These are phyloP conservation scores for Rhagonycha lutea DNA, from an alignment of 2,888 invertebrate species.

Conservation along the genomic window DNA sequence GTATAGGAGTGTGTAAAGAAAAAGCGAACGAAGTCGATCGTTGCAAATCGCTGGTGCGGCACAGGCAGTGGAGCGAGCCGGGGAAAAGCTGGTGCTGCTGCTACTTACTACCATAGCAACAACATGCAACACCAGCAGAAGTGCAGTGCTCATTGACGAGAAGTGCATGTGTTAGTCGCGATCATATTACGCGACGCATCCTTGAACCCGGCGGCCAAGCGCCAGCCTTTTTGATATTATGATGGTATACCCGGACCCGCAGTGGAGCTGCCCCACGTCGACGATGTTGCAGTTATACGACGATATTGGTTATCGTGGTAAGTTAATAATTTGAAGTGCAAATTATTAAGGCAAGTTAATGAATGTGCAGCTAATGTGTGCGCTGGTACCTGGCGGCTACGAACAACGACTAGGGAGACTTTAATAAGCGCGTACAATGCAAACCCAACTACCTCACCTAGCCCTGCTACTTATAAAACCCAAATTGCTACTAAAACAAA, in stretches of 20 bases:
- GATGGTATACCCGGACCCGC: conserved; percentile 69
- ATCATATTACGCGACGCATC: conserved; percentile 50
- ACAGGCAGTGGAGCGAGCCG: conserved; percentile 36
- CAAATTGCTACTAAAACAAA: background rate
- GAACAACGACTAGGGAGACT: conserved; percentile 20
- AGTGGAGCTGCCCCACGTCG: conserved; percentile 59
- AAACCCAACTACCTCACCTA: conserved; percentile 19
- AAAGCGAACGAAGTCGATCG: conserved; percentile 38
- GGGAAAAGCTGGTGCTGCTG: conserved; percentile 35
- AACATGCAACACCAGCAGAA: conserved; percentile 41
- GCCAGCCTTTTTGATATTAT: conserved; percentile 45
- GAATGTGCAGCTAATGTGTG: background rate
- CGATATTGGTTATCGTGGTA: conserved; percentile 67
- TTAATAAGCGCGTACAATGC: conserved; percentile 21
- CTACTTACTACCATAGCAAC: conserved; percentile 41
- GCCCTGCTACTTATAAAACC: background rate
- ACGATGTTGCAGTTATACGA: conserved; percentile 68
- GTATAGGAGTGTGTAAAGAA: conserved; percentile 33
- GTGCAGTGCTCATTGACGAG: conserved; percentile 49
- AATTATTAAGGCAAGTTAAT: background rate
- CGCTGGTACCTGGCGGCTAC: conserved; percentile 7
- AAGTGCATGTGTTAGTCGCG: conserved; percentile 52
- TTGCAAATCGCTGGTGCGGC: conserved; percentile 38
- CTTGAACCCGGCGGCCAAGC: conserved; percentile 44
- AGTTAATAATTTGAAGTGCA: conserved; percentile 49